These are phyloP conservation scores for Tridacna crocea DNA, from an alignment of 2,888 invertebrate genomes.

Conservation along the genomic window DNA sequence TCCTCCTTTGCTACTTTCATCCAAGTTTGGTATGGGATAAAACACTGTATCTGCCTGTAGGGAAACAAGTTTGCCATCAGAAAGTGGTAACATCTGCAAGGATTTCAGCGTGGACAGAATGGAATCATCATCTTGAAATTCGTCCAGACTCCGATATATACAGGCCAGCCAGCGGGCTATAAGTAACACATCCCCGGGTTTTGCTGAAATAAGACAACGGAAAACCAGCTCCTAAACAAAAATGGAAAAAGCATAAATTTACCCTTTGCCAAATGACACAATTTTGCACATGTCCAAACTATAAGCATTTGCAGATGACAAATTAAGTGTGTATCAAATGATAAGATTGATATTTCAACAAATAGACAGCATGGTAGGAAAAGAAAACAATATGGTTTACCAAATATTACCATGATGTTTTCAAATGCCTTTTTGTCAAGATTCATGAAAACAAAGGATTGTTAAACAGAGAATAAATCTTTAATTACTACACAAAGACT, in stretches of 20 bases:
- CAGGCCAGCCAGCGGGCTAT: slow-evolving; percentile 78
- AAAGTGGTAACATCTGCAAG: slow-evolving; percentile 77
- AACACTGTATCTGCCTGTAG: slow-evolving; percentile 76
- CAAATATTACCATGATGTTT: neutral
- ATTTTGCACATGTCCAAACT: too few relatives aligned
- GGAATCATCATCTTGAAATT: slow-evolving; percentile 75
- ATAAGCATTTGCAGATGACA: too few relatives aligned
- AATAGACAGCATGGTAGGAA: neutral
- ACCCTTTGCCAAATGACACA: too few relatives aligned
- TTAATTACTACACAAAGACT: too few relatives aligned
- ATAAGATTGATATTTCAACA: too few relatives aligned
- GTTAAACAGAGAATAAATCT: too few relatives aligned
- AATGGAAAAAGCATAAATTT: too few relatives aligned
- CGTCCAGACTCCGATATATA: slow-evolving; percentile 81
- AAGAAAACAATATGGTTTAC: neutral
- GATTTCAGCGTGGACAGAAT: slow-evolving; percentile 69
- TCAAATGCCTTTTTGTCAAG: neutral
- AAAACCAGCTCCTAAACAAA: too few relatives aligned
- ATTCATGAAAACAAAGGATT: too few relatives aligned
- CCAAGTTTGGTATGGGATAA: slow-evolving; percentile 68
- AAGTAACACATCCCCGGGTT: slow-evolving; percentile 31
- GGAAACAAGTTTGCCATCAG: slow-evolving; percentile 72
- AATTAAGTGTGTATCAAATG: too few relatives aligned
- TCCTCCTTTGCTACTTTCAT: slow-evolving; percentile 9
- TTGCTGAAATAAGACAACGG: slow-evolving; percentile 1